Conservation (phyloP, 2,113 vertebrate genomes). For the Ophthalmolycus amberensis region DNA sequence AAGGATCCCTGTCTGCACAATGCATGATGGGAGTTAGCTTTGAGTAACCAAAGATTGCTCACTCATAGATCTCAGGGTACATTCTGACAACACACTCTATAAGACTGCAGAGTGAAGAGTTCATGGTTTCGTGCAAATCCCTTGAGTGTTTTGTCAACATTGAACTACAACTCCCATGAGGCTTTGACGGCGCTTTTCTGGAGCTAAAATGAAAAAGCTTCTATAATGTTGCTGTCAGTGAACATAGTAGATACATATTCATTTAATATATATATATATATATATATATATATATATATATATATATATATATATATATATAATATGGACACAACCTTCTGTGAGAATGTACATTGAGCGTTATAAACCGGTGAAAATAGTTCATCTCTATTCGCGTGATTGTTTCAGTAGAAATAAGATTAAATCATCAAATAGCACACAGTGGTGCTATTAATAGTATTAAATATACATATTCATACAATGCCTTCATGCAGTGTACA, state of each 20-base stretch:
- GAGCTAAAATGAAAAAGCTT: neutral
- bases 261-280: neutral
- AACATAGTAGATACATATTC: neutral
- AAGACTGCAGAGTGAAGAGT: neutral
- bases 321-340: neutral
- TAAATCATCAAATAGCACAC: conserved; percentile 38
- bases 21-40: neutral
- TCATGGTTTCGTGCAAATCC: neutral
- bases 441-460: conserved; percentile 40
- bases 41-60: neutral
- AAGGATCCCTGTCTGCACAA: no score
- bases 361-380: neutral
- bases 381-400: neutral
- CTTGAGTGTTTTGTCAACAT: neutral
- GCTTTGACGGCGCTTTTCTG: neutral
- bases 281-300: no score
- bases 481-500: conserved; percentile 8
- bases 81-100: neutral
- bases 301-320: neutral
- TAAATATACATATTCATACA: conserved; percentile 36
- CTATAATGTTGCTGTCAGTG: no score
- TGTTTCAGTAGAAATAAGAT: conserved; percentile 1
- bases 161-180: neutral
- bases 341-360: neutral
- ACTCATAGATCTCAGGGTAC: neutral